A percentile compares a stretch with the other conserved stretches of the same genome.
Evolutionary conservation across 2,113 vertebrate genomes (phyloP).

Genomic region (Pangasianodon hypophthalmus): DNA sequence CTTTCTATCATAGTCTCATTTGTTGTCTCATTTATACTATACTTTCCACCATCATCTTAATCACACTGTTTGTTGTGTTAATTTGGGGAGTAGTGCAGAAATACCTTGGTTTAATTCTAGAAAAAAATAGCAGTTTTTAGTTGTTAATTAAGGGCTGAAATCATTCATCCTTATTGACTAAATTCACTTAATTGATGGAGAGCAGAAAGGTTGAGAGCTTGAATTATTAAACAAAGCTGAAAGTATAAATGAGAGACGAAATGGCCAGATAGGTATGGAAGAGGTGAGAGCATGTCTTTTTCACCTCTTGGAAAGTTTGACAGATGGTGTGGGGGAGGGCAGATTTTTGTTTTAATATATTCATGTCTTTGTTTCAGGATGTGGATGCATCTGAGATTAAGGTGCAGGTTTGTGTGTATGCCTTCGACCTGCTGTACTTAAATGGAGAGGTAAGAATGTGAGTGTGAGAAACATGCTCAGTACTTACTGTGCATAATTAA

Average conservation of each 20-base stretch:
- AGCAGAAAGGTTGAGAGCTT: not conserved
- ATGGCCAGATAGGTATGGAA: slow-evolving; percentile 40
- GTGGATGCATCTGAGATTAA: slow-evolving; percentile 86
- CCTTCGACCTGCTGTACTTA: slow-evolving; percentile 89
- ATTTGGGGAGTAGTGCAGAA: not conserved
- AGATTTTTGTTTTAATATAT: not conserved
- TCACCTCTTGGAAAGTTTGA: not conserved
- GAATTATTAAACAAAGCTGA: slow-evolving; percentile 28
- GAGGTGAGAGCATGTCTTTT: slow-evolving; percentile 42
- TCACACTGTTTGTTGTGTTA: not conserved
- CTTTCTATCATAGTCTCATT: not conserved
- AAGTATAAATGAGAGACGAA: slow-evolving; percentile 48
- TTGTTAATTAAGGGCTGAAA: not conserved
- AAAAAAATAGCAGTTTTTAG: too few relatives aligned
- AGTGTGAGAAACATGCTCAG: not conserved
- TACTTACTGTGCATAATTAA: not conserved
- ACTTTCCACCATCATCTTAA: not conserved
- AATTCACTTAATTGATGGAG: not conserved
- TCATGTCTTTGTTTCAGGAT: slow-evolving; percentile 70
- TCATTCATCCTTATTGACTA: not conserved
- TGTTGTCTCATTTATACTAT: not conserved
- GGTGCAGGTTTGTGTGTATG: slow-evolving; percentile 90
- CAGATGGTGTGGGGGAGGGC: not conserved
- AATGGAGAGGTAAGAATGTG: slow-evolving; percentile 84
- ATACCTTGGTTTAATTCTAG: not conserved